Evolutionary conservation across 2,797 vertebrate species (phyloP), one percentile per base, ranked within the genome.

Genomic region (Anguilla obscura): DNA sequence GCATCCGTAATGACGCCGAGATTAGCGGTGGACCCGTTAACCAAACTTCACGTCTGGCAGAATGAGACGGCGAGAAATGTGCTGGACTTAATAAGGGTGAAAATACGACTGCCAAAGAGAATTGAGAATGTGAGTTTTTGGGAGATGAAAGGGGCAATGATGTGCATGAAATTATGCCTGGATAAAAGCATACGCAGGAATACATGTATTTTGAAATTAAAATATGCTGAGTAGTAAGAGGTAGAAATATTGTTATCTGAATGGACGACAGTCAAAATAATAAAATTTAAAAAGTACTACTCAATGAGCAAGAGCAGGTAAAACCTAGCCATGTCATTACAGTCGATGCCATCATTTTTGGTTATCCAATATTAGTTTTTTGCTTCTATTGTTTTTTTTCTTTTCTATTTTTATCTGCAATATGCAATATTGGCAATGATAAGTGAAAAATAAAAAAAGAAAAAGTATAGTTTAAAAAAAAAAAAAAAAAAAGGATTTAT

Each of bases 1-100:
- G 92, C 92, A 91, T 93, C 89, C 87, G 79, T 69, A 84, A 82
- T 86, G 90, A 91, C 89, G 93, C 91, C 90, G 89, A 91, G 91
- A 95, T 93, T 93, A 94, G 91, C 91, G 90, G 93, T 91, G 90
- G 91, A 95, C 95, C 95, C 93, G 94, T 94, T 93, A 94, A 94
- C 93, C 95, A 93, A 95, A 95, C 94, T 94, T 94, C 93, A 92
- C 89, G 92, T 93, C 93, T 93, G 93, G 91, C 93, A 91, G 92
- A 85, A 90, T 89, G 92, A 93, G 93, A 91, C 91, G 87, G 76
- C 52, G 90, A 90, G 90, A 76, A 90, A 92, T 86, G 85, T 89
- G 93, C 93, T 94, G 94, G 93, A 95, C 95, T 95, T 93, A 95
- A 95, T 95, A 92, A 91, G 90, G 92, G 90, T 92, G 89, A 88